A percentile compares a stretch with the other conserved stretches of the same genome.
These are phyloP conservation scores for Sceloporus undulatus DNA, from an alignment of 2,113 vertebrate species.

Conservation along the genomic window DNA sequence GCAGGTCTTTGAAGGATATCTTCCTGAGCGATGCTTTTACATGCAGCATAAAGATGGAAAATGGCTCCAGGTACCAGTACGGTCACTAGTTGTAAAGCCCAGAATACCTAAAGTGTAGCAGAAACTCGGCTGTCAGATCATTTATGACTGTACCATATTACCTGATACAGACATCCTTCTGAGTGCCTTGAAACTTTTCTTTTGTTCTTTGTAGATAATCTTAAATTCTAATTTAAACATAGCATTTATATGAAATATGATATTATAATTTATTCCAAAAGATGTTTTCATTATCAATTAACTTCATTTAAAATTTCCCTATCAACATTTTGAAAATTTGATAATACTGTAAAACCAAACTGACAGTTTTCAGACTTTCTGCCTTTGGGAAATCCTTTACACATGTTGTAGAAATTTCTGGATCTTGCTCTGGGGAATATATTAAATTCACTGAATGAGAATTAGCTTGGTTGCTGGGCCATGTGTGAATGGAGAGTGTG, in stretches of 20 bases:
- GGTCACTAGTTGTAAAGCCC: slow-evolving; percentile 86
- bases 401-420: too few species aligned
- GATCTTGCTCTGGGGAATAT: too few species aligned
- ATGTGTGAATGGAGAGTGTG: neutral
- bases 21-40: slow-evolving; percentile 88
- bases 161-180: neutral
- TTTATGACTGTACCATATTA: neutral
- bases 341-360: too few species aligned
- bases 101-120: slow-evolving; percentile 84
- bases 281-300: neutral
- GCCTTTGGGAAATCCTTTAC: neutral
- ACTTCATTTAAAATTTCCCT: too few species aligned
- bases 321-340: too few species aligned
- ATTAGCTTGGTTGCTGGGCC: neutral
- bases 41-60: slow-evolving; percentile 88
- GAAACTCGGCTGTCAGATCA: slow-evolving; percentile 56
- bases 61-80: slow-evolving; percentile 86
- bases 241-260: slow-evolving; percentile 27
- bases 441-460: neutral
- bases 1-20: slow-evolving; percentile 85
- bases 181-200: slow-evolving; percentile 37
- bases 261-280: slow-evolving; percentile 17
- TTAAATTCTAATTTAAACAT: neutral
- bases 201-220: neutral
- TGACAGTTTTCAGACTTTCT: neutral